Evolutionary conservation across 2,888 invertebrate genomes (phyloP).

Genomic region (Brenthis daphne): DNA sequence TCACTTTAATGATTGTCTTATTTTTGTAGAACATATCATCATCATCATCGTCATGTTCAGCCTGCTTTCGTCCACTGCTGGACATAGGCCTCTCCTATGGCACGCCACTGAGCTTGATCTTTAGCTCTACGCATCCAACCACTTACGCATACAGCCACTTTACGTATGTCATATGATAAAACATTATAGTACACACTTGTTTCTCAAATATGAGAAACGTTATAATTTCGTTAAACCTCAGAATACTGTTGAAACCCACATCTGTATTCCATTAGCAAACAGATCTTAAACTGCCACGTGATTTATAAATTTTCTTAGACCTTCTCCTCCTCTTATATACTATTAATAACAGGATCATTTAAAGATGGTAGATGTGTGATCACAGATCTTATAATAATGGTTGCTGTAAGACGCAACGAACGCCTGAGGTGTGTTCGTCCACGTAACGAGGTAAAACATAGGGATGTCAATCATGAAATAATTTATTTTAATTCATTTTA

Average conservation of each 20-base stretch:
- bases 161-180: too few species aligned
- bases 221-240: slow-evolving; percentile 63
- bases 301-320: slow-evolving; percentile 54
- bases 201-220: slow-evolving; percentile 41
- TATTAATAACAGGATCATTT: slow-evolving; percentile 53
- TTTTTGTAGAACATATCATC: too few species aligned
- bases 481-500: background rate
- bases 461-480: slow-evolving; percentile 49
- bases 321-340: slow-evolving; percentile 45
- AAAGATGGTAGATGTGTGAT: slow-evolving; percentile 62
- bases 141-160: too few species aligned
- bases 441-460: slow-evolving; percentile 60
- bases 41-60: too few species aligned
- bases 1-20: too few species aligned
- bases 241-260: slow-evolving; percentile 72
- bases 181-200: too few species aligned
- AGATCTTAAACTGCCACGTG: slow-evolving; percentile 62
- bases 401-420: slow-evolving; percentile 69
- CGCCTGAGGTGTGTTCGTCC: slow-evolving; percentile 74
- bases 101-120: too few species aligned
- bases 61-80: too few species aligned
- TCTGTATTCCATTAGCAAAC: slow-evolving; percentile 79
- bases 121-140: too few species aligned
- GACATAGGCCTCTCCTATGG: too few species aligned
- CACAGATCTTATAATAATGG: slow-evolving; percentile 65